Percentiles rank a stretch among this genome's conserved stretches.
Conservation (phyloP, 2,888 invertebrate species). For the Cephus pygmeus region DNA sequence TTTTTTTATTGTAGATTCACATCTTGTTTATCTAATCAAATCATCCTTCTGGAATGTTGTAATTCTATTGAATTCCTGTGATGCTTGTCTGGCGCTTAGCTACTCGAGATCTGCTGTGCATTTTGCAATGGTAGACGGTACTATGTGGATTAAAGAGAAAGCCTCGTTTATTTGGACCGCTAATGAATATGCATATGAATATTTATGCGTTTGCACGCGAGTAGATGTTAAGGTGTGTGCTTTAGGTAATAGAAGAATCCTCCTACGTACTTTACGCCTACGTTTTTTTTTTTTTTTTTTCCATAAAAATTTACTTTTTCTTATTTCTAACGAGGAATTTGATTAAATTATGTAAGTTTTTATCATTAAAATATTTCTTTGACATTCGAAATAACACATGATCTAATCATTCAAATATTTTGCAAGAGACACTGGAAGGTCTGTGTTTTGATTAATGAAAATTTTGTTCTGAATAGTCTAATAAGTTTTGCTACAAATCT, state of each 20-base stretch:
- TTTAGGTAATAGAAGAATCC: neutral
- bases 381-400: too few species aligned
- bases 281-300: neutral
- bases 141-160: slow-evolving; percentile 25
- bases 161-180: slow-evolving; percentile 22
- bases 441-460: neutral
- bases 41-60: neutral
- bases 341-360: neutral
- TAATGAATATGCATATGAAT: slow-evolving; percentile 31
- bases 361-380: neutral
- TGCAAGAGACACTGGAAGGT: neutral
- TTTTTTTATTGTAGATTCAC: neutral
- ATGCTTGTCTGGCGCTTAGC: neutral
- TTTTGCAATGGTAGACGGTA: slow-evolving; percentile 1
- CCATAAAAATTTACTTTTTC: neutral
- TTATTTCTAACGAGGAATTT: neutral
- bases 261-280: neutral
- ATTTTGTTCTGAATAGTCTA: neutral
- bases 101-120: neutral
- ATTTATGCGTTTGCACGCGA: slow-evolving; percentile 16
- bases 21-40: neutral
- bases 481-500: neutral
- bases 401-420: neutral
- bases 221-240: slow-evolving; percentile 1
- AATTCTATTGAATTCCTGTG: neutral